These are phyloP conservation scores for Idris sp. DNA, from an alignment of 1,140 invertebrate genomes.

Conservation along the genomic window DNA sequence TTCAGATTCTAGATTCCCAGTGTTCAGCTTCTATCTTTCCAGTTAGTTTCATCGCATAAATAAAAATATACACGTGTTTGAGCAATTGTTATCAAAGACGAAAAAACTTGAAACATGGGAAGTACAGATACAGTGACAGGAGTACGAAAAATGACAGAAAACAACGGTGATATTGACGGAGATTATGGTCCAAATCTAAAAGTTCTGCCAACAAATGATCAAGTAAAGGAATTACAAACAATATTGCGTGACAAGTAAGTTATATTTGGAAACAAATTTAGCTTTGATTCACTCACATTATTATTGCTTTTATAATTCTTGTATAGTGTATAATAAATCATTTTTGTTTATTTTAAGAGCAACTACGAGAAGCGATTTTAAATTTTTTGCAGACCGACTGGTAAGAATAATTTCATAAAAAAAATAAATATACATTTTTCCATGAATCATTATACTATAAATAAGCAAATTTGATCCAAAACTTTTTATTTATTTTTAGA, in stretches of 20 bases:
- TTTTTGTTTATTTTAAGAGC: constrained; percentile 86
- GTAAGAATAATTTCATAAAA: constrained; percentile 75
- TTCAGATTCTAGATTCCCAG: too few relatives aligned
- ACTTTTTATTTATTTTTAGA: constrained; percentile 61
- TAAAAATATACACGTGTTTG: too few relatives aligned
- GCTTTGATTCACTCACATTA: too few relatives aligned
- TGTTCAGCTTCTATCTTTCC: too few relatives aligned
- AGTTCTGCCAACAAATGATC: constrained; percentile 89
- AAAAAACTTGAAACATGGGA: constrained; percentile 75
- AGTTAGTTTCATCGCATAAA: too few relatives aligned
- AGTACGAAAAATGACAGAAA: constrained; percentile 67
- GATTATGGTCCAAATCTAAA: constrained; percentile 90
- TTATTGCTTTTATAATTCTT: too few relatives aligned
- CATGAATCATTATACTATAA: not conserved
- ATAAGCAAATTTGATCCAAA: not conserved
- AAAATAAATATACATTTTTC: too few relatives aligned
- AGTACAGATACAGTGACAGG: constrained; percentile 66
- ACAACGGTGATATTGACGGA: constrained; percentile 71
- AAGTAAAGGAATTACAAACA: constrained; percentile 95
- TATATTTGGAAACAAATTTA: too few relatives aligned
- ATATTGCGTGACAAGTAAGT: constrained; percentile 94
- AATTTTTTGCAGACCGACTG: constrained; percentile 97
- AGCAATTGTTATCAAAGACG: too few relatives aligned
- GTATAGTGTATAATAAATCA: too few relatives aligned
- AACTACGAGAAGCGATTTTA: constrained; percentile 96